Base-by-base conservation (phyloP, 2,888 invertebrate genomes). In the Mycalesis mineus region DNA sequence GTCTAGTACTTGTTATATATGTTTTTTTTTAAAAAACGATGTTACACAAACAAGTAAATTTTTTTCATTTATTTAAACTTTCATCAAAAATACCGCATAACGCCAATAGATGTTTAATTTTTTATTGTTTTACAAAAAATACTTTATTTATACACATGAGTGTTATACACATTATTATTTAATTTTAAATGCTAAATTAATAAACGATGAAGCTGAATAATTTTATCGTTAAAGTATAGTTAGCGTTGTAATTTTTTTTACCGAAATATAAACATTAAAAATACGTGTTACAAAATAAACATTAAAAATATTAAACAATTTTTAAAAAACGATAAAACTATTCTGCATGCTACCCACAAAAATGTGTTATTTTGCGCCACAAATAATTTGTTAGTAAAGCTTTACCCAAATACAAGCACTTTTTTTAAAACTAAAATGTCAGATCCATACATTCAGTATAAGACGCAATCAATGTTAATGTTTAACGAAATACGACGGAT, bases 361-460 rank as follows among this genome's bases (percentile, higher is more conserved):
- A 44, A 47, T 45, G 33, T 15, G 37, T 56, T 60, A 56, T 39
- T 53, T 53, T 56, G 56, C 56, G 41, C 59, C 59, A 60, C 52
- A 47, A 49, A 57, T 47, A 55, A 49, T 49, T 54, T 61, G 60
- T 61, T 60, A 60, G 60, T 60, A 57, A 60, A 60, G 60, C 57
- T 48, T 22, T 17, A 44, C 40, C 50, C 48, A 44, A 51, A 54
- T 39, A 36, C 33, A 58, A 55, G 52, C 55, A 57, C 42, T 14
- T 33, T 49, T 22, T 48, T 36, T n/a, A 31, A 14, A 15, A 41
- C 7, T 40, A 54, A 28, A 36, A 33, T 31, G 41, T 29, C 37
- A 52, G 47, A 55, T 57, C 57, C 41, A 28, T 48, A 47, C 47
- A 33, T 47, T 33, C 5, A 14, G 13, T 6, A 22, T n/a, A 13